A percentile compares a stretch with the other conserved stretches of the same genome.
These are phyloP conservation scores for Antennarius striatus DNA, from an alignment of 2,113 vertebrate genomes.

Conservation along the genomic window DNA sequence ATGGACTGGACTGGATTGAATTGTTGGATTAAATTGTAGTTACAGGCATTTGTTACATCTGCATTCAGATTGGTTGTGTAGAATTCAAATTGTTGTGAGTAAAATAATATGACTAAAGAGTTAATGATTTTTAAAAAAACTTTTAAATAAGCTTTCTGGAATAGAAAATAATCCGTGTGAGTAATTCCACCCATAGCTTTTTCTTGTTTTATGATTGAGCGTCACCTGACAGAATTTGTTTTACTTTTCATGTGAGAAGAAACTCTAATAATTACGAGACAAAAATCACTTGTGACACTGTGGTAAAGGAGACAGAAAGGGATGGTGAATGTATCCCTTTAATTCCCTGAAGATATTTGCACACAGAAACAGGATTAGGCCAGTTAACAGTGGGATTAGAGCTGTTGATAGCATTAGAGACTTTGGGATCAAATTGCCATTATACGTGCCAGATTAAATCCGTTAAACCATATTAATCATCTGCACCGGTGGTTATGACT, in stretches of 20 bases:
- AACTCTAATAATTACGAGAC: not conserved
- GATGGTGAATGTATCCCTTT: constrained; percentile 25
- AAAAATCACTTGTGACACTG: constrained; percentile 6
- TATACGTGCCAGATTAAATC: constrained; percentile 66
- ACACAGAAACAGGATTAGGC: constrained; percentile 69
- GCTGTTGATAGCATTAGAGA: constrained; percentile 64
- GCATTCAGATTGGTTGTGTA: not conserved
- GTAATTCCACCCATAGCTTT: not conserved
- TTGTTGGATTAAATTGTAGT: not conserved
- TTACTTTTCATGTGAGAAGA: not conserved
- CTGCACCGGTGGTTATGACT: constrained; percentile 11
- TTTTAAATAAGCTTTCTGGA: not conserved
- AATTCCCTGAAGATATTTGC: constrained; percentile 59
- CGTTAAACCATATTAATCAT: constrained; percentile 55
- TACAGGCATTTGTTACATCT: not conserved
- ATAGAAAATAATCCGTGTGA: not conserved
- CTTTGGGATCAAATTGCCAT: constrained; percentile 65
- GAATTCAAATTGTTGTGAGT: not conserved
- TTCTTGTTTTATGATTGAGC: not conserved
- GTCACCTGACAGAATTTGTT: not conserved
- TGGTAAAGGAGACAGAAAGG: not conserved
- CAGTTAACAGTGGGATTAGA: constrained; percentile 72
- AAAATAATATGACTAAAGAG: no score
- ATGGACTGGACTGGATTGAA: not conserved
- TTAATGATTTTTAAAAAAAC: not conserved